Evolutionary conservation across 2,888 invertebrate species (phyloP).

Genomic region (Andrena praecox): DNA sequence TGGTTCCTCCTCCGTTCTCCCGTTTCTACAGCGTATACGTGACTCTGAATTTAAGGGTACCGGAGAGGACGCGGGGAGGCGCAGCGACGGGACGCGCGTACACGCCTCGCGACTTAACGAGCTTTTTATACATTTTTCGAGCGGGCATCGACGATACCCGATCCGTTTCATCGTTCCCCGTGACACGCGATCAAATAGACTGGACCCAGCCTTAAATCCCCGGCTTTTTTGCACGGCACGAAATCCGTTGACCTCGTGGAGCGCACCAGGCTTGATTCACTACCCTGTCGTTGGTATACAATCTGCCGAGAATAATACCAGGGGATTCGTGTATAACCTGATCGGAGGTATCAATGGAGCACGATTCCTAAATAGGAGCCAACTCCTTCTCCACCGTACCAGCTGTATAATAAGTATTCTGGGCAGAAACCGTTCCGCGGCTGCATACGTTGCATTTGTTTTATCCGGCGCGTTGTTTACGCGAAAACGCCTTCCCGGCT

Average conservation of each 20-base stretch:
- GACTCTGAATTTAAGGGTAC: constrained; percentile 73
- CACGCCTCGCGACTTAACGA: constrained; percentile 69
- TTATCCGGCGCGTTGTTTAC: constrained; percentile 37
- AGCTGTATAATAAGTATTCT: background rate
- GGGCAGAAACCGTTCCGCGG: background rate
- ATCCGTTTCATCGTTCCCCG: constrained; percentile 35
- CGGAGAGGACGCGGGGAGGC: constrained; percentile 48
- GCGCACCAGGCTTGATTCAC: background rate
- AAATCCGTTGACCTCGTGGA: constrained; percentile 18
- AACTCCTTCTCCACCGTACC: background rate
- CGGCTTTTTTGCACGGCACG: background rate
- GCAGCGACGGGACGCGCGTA: constrained; percentile 64
- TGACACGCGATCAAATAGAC: constrained; percentile 41
- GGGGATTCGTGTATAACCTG: background rate
- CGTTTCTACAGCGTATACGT: constrained; percentile 55
- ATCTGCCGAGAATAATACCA: background rate
- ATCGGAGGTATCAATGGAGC: background rate
- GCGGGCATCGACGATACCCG: constrained; percentile 52
- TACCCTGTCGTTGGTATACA: background rate
- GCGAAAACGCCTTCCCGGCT: constrained; percentile 24
- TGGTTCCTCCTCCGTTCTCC: constrained; percentile 70
- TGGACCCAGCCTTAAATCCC: background rate
- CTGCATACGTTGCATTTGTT: constrained; percentile 5
- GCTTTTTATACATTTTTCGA: constrained; percentile 68
- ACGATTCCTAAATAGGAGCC: background rate